Percentiles rank a stretch among this genome's conserved stretches.
These are phyloP conservation scores for Brachyhypopomus occidentalis DNA, from an alignment of 2,113 vertebrate genomes.

Conservation along the genomic window DNA sequence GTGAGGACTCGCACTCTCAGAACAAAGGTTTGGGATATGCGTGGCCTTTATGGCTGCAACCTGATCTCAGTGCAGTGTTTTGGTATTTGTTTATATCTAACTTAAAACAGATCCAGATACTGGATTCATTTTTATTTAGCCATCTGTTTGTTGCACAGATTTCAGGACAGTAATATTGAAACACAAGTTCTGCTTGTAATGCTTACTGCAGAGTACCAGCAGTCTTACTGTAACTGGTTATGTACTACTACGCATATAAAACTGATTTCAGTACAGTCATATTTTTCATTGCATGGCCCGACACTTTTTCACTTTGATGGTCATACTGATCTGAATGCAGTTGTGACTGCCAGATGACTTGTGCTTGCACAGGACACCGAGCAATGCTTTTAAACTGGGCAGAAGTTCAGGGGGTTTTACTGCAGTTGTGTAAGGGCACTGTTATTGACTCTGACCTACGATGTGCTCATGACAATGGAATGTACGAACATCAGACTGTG, in stretches of 20 bases:
- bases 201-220: neutral
- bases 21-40: neutral
- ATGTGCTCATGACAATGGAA: no score
- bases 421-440: no score
- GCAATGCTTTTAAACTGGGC: neutral
- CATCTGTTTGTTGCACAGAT: neutral
- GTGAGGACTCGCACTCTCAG: neutral
- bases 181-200: neutral
- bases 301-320: neutral
- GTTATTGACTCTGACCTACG: no score
- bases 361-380: neutral
- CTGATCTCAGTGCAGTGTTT: neutral
- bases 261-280: neutral
- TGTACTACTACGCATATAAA: neutral
- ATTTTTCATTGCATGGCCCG: no score
- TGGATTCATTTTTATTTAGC: no score
- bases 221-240: neutral
- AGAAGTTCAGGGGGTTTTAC: no score
- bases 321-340: neutral
- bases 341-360: neutral
- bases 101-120: no score
- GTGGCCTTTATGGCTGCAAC: neutral
- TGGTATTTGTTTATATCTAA: no score
- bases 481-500: no score
- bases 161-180: neutral